Evolutionary conservation across 2,888 invertebrate species (phyloP), one percentile per base, ranked within the genome.

Genomic region (Sarcophaga carnaria): DNA sequence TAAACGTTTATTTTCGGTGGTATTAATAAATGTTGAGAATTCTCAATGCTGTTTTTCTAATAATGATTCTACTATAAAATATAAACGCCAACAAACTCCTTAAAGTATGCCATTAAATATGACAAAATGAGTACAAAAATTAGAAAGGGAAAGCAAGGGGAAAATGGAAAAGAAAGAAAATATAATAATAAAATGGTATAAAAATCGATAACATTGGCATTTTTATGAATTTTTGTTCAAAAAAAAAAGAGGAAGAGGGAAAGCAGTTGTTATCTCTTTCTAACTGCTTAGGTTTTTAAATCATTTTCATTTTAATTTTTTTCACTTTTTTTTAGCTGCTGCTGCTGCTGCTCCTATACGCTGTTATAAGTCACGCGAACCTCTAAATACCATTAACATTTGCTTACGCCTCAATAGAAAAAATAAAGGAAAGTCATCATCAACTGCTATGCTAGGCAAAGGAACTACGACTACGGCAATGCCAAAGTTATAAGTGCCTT

Each of bases 311-410:
- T 80, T 83, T 69, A 59, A 72, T 81, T 89, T 90, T 89, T 90
- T 89, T 86, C 20, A 20, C 20, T 1, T 20, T 86, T 88, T 90
- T 89, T 90, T 89, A 89, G 90, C 89, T 74, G 27, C 4, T 27
- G 27, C 27, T 37, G 6, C 90, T 91, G 88, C 14, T 49, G 49
- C 49, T 49, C 49, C 49, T 14, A 49, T 49, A 69, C 88, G 66
- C 74, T 82, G 79, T 45, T 77, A 79, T 69, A 89, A 91, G 92
- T 91, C 92, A 92, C 92, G 91, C 92, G 91, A 91, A 91, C 89
- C 89, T 54, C 54, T 90, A 83, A 86, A 86, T 84, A 89, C 90
- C 90, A 89, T 84, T 87, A 81, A 81, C 81, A 84, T 83, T 87
- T 84, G 75, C 75, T 71, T 85, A 77, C 76, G 84, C 84, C 84